Evolutionary conservation across 2,888 invertebrate genomes (phyloP), one percentile per base, ranked within the genome.

Genomic region (Biston stratarius): DNA sequence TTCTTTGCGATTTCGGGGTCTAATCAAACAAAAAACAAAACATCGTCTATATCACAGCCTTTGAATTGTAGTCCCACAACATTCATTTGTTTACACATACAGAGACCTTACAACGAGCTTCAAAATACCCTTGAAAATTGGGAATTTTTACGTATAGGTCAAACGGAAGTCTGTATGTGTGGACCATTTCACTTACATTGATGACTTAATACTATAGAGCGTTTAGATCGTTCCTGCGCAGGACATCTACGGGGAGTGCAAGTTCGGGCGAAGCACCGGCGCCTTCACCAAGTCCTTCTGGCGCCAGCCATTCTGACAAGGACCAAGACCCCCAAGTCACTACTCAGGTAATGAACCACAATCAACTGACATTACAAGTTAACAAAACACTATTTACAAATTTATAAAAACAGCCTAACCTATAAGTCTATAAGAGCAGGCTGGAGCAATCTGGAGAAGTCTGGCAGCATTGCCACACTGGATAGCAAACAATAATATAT

Each of bases 271-370:
- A 94, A 72, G 93, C 89, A 9, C 94, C 94, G 0, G 89, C 94
- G 3, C 94, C 94, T 0, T 94, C 94, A 0, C 94, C 97, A 36
- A 98, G 98, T 80, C 99, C 99, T 1, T 98, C 98, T 77, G 98
- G 98, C 49, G 98, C 98, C 71, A 96, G 98, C 79, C 97, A 97
- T 78, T 98, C 98, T 77, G 98, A 99, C 84, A 98, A 98, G 87
- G 97, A 97, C 71, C 97, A 97, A 75, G 97, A 97, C 84, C 94
- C 97, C 48, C 97, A 97, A 94, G 97, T 96, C 34, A 67, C 67
- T 24, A 67, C 67, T 11, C 67, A 67, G 67, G 67, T 67, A 53
- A 42, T 10, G 40, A 9, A 12, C 15, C 24, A 40, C n/a, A n/a
- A 6, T 34, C 34, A 14, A 0, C 2, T 44, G 0, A 12, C 0